These are phyloP conservation scores for Nibea coibor DNA, from an alignment of 2,113 vertebrate species.

Conservation along the genomic window DNA sequence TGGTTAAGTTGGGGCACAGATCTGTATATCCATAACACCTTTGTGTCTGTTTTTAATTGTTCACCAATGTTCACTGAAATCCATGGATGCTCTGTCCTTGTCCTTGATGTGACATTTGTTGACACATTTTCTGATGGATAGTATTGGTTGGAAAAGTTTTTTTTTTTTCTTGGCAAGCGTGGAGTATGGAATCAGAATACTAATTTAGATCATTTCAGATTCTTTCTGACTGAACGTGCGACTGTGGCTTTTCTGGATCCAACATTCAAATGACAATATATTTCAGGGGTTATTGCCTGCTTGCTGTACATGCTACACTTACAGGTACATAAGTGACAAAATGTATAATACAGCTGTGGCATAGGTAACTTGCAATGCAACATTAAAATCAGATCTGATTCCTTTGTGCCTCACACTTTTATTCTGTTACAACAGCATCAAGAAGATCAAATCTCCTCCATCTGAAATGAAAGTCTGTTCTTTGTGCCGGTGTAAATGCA, in stretches of 20 bases:
- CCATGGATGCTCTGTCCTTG: neutral
- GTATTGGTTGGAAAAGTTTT: neutral
- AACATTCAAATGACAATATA: slow-evolving; percentile 47
- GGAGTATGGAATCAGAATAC: slow-evolving; percentile 14
- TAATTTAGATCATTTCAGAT: slow-evolving; percentile 21
- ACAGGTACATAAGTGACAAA: slow-evolving; percentile 69
- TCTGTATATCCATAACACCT: slow-evolving; percentile 1
- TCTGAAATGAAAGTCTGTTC: slow-evolving; percentile 33
- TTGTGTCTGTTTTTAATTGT: neutral
- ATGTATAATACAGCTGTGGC: slow-evolving; percentile 69
- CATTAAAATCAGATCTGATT: slow-evolving; percentile 23
- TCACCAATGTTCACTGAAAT: neutral
- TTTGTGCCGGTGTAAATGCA: slow-evolving; percentile 32
- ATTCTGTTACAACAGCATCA: slow-evolving; percentile 19
- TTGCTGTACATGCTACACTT: slow-evolving; percentile 73
- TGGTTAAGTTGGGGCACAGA: neutral
- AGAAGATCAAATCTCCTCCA: slow-evolving; percentile 40
- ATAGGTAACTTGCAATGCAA: slow-evolving; percentile 45
- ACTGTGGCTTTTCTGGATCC: slow-evolving; percentile 28
- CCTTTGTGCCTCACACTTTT: slow-evolving; percentile 6
- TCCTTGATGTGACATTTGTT: slow-evolving; percentile 4
- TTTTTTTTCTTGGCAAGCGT: neutral
- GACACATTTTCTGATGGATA: neutral
- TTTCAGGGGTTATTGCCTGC: slow-evolving; percentile 44
- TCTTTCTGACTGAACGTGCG: slow-evolving; percentile 19